These are phyloP conservation scores for Drosophila kohkoa DNA, from an alignment of 1,140 invertebrate genomes.

Conservation along the genomic window DNA sequence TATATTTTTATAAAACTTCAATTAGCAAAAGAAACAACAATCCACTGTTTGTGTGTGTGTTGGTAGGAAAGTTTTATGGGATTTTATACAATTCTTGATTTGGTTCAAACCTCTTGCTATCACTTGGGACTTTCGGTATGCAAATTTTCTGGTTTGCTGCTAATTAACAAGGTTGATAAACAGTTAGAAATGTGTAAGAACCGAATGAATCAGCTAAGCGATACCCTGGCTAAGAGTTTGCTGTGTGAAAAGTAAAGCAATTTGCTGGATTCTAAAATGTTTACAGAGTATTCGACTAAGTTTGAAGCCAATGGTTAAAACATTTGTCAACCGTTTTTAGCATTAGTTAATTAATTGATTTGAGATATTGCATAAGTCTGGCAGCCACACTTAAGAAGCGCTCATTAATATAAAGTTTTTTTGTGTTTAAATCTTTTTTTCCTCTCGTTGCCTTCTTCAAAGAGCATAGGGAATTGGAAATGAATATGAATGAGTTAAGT, in stretches of 20 bases:
- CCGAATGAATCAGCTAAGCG: not conserved
- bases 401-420: constrained; percentile 64
- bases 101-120: constrained; percentile 12
- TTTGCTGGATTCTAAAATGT: not conserved
- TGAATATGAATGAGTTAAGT: constrained; percentile 69
- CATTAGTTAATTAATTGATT: constrained; percentile 55
- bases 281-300: constrained; percentile 15
- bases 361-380: constrained; percentile 47
- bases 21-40: too few species aligned
- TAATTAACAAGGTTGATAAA: constrained; percentile 25
- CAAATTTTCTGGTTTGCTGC: constrained; percentile 21
- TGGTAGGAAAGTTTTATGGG: constrained; percentile 12
- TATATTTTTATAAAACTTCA: not conserved
- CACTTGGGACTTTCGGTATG: constrained; percentile 21
- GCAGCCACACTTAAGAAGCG: constrained; percentile 1
- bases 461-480: constrained; percentile 46
- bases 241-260: not conserved
- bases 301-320: constrained; percentile 4
- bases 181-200: constrained; percentile 4
- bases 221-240: constrained; percentile 19
- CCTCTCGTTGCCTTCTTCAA: constrained; percentile 19
- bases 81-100: constrained; percentile 19
- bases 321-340: constrained; percentile 34
- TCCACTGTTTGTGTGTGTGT: not conserved
- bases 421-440: constrained; percentile 33